Percentiles rank a stretch among this genome's conserved stretches.
These are phyloP conservation scores for Aphrophora alni DNA, from an alignment of 2,888 invertebrate genomes.

Conservation along the genomic window DNA sequence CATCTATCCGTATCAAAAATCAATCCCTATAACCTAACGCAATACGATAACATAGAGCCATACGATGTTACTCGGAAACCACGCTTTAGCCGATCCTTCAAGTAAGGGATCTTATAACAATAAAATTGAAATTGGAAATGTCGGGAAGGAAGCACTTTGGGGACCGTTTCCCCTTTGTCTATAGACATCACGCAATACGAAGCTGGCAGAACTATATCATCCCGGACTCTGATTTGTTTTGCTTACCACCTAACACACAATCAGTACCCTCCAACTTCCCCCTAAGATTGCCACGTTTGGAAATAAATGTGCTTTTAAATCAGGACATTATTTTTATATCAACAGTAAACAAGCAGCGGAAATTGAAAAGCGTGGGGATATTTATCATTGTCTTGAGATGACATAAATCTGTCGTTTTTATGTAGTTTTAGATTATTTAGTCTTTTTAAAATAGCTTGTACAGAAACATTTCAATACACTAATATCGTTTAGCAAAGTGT, in stretches of 20 bases:
- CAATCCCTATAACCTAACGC: background rate
- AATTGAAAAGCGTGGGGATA: background rate
- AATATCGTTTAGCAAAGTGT: no score
- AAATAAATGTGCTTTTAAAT: background rate
- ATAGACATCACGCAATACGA: background rate
- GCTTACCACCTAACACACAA: background rate
- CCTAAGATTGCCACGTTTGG: background rate
- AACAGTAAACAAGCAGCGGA: background rate
- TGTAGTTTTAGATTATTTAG: no score
- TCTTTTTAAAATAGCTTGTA: no score
- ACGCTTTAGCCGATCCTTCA: background rate
- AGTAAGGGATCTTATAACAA: background rate
- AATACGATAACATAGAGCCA: background rate
- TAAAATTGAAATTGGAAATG: background rate
- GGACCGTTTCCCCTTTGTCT: background rate
- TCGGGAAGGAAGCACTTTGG: background rate
- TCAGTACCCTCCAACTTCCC: background rate
- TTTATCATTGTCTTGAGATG: no score
- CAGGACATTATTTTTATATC: background rate
- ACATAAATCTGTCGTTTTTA: no score
- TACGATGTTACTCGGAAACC: background rate
- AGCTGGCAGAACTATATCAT: background rate
- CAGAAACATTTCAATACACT: no score
- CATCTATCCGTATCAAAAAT: no score
- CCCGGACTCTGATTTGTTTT: background rate